phyloP scores from a whole-genome alignment of 2,888 invertebrate species.

The Lordiphosa fenestrarum region DNA sequence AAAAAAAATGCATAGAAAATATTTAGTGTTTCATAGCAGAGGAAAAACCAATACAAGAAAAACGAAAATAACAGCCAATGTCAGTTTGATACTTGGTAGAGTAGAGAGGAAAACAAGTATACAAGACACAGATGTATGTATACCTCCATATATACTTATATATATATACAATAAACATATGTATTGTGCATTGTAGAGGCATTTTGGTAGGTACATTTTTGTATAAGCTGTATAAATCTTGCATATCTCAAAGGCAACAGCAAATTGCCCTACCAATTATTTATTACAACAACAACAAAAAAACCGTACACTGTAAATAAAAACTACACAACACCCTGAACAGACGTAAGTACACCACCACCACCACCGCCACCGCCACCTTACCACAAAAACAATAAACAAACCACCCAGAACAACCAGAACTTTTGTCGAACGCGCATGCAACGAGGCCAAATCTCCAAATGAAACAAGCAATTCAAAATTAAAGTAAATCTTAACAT shows the following conservation, averaged over 20 bases:
- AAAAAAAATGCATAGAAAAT: background rate
- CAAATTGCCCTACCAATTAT: background rate
- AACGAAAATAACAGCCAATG: slow-evolving; percentile 31
- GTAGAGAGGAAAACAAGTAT: slow-evolving; percentile 41
- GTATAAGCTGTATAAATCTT: slow-evolving; percentile 13
- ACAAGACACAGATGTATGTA: background rate
- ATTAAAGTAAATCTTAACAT: slow-evolving; percentile 16
- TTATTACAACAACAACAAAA: slow-evolving; percentile 25
- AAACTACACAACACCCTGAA: slow-evolving; percentile 36
- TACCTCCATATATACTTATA: slow-evolving; percentile 4
- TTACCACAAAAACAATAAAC: slow-evolving; percentile 17
- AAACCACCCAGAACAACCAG: slow-evolving; percentile 32
- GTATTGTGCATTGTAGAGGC: slow-evolving; percentile 22
- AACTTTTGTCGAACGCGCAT: slow-evolving; percentile 43
- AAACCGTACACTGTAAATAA: slow-evolving; percentile 59
- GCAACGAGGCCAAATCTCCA: slow-evolving; percentile 9
- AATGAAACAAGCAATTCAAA: slow-evolving; percentile 12
- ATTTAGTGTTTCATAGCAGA: slow-evolving; percentile 39
- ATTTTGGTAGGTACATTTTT: slow-evolving; percentile 43
- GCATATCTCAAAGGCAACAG: slow-evolving; percentile 3
- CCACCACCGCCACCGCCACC: slow-evolving; percentile 14
- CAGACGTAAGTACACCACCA: slow-evolving; percentile 61
- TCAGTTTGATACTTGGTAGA: slow-evolving; percentile 57
- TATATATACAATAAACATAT: slow-evolving; percentile 23
- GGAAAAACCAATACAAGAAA: slow-evolving; percentile 1